Evolutionary conservation across 1,140 invertebrate species (phyloP), one percentile per base, ranked within the genome.

Genomic region (Ditylenchus dipsaci): DNA sequence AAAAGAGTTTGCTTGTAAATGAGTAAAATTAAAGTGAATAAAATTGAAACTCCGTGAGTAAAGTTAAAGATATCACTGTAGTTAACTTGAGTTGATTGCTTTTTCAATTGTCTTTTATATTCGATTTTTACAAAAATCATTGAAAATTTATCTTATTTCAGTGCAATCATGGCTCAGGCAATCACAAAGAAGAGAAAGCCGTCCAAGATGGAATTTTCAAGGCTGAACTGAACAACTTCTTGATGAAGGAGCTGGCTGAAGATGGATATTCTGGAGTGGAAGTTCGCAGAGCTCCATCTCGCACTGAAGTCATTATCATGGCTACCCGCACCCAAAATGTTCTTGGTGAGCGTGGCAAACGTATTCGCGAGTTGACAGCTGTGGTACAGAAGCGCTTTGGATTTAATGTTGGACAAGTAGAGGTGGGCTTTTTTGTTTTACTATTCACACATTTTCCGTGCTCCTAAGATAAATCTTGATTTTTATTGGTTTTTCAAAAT

Each of bases 231-330:
- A 97, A 98, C 86, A 93, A 97, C 86, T 98, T 99, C 85, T 86
- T 99, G 38, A 97, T 93, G 84, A 89, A 95, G 83, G 95, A 99
- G 86, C 87, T 99, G 57, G 95, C 96, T 62, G 95, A 99, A 86
- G 95, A 99, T 92, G 96, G 96, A 64, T 99, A 98, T 87, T 95
- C 93, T 78, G 95, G 95, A 78, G 92, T 99, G 74, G 95, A 99
- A 86, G 87, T 89, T 1, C 90, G 95, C 73, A 92, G 94, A 57
- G 95, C 94, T 0, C 92, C 92, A 27, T 90, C 90, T 47, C 88
- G 90, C 71, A 94, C 91, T 1, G 93, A 96, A 86, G 97, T 99
- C 83, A 98, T 99, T 84, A 95, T 99, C 80, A 90, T 97, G 88
- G 95, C 96, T 38, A 99, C 96, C 1, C 89, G 95, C 84, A 97